phyloP scores from a whole-genome alignment of 2,797 vertebrate genomes.

The Dipus sagitta region DNA sequence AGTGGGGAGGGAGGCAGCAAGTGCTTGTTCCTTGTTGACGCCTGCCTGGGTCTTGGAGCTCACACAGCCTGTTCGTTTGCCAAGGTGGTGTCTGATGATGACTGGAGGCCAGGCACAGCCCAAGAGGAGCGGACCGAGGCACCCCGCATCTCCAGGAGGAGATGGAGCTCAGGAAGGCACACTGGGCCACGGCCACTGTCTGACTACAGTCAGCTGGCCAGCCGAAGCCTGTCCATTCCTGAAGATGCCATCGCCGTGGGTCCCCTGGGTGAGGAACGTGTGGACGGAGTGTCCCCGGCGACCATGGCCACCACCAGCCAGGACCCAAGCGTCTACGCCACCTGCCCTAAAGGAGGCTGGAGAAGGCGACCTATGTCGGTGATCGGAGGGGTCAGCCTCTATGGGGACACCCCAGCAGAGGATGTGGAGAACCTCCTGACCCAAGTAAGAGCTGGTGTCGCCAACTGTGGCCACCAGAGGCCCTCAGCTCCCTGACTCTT shows the following conservation, averaged over 20 bases:
- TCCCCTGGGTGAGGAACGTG: constrained; percentile 78
- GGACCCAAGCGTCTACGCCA: neutral
- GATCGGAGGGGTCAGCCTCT: constrained; percentile 93
- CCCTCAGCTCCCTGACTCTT: constrained; percentile 79
- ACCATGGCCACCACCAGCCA: neutral
- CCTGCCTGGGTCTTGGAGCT: constrained; percentile 47
- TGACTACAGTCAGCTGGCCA: constrained; percentile 93
- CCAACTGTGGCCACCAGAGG: constrained; percentile 72
- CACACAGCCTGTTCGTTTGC: constrained; percentile 87
- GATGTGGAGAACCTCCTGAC: constrained; percentile 91
- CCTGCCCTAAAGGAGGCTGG: constrained; percentile 80
- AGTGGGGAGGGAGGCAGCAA: neutral
- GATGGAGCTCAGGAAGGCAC: constrained; percentile 89
- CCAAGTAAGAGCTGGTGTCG: constrained; percentile 92
- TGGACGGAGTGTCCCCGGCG: constrained; percentile 75
- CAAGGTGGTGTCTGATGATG: constrained; percentile 89
- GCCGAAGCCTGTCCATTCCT: constrained; percentile 93
- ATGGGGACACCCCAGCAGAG: constrained; percentile 87
- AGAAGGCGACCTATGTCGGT: constrained; percentile 94
- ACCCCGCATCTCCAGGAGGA: constrained; percentile 85
- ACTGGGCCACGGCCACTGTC: constrained; percentile 94
- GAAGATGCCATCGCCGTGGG: constrained; percentile 90
- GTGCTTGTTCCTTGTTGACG: neutral
- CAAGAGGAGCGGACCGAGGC: constrained; percentile 87
- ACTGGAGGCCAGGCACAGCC: constrained; percentile 84